These are phyloP conservation scores for Tromatobia lineatoria DNA, from an alignment of 2,888 invertebrate genomes.

Conservation along the genomic window DNA sequence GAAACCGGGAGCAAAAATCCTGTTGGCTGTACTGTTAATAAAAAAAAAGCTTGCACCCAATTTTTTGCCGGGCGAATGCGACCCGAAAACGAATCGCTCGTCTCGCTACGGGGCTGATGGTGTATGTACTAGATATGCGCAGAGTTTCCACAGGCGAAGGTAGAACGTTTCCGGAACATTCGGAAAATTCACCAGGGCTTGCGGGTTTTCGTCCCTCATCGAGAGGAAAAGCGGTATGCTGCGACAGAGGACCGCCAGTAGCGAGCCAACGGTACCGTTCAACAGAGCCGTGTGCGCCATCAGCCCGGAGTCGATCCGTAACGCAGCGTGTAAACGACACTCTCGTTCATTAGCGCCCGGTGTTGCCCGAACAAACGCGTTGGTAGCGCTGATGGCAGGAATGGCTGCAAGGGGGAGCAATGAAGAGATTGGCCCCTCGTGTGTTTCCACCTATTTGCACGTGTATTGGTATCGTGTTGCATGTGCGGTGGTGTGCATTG, in stretches of 20 bases:
- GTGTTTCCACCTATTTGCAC: slow-evolving; percentile 44
- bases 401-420: slow-evolving; percentile 13
- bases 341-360: slow-evolving; percentile 79
- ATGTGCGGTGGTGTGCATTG: slow-evolving; percentile 45
- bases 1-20: not conserved
- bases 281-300: slow-evolving; percentile 17
- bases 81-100: slow-evolving; percentile 44
- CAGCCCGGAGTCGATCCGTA: slow-evolving; percentile 50
- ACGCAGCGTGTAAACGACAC: slow-evolving; percentile 77
- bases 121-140: not conserved
- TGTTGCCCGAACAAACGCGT: slow-evolving; percentile 72
- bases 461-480: slow-evolving; percentile 44
- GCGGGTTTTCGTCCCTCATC: slow-evolving; percentile 24
- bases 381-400: slow-evolving; percentile 16
- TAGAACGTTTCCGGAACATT: slow-evolving; percentile 43
- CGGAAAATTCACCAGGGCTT: slow-evolving; percentile 55
- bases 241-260: slow-evolving; percentile 9
- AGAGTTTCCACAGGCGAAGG: not conserved
- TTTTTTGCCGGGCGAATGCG: slow-evolving; percentile 18
- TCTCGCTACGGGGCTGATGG: not conserved
- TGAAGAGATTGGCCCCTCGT: slow-evolving; percentile 38
- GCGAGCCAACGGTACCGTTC: slow-evolving; percentile 45
- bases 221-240: slow-evolving; percentile 30
- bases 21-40: not conserved
- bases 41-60: slow-evolving; percentile 21